Base-by-base conservation (phyloP, 2,113 vertebrate species). In the Excalfactoria chinensis region DNA sequence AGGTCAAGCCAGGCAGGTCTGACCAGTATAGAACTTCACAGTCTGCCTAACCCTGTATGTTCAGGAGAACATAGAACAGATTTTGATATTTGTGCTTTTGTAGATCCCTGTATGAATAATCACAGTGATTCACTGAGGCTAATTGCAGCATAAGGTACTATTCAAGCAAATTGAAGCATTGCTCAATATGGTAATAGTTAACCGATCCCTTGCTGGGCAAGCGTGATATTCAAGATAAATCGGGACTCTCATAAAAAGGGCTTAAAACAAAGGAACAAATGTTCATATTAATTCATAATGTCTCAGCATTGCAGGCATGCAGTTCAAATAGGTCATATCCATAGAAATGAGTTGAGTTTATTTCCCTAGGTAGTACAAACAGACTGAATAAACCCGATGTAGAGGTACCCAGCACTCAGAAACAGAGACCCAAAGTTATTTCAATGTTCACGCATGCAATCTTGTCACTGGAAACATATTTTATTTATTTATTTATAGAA, bases 61-160 rank as follows among this genome's bases (percentile, higher is more conserved):
- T 90, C 55, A 55, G 56, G 28, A 82, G 91, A 94, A 89, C 81
- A 81, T 28, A 26, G 81, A 87, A 73, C 68, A 94, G 93, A 93
- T 86, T 96, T 96, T 93, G 22, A 66, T 53, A 91, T 93, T 88
- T 93, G 51, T 86, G 68, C 37, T 94, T 90, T 64, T 78, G 73
- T 77, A 68, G 69, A 88, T 95, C 94, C 77, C 88, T 86, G 43
- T 66, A 43, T 95, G 95, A 95, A 95, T 94, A 95, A 93, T 71
- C 79, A 40, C 69, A 77, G 4, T 93, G 93, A 93, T 93, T 95
- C 95, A 96, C 26, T 14, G 75, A 64, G 85, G 75, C 48, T 80
- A 62, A 20, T 80, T 96, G 93, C 81, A 64, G 83, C 93, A 93
- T 70, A 85, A 91, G 82, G 91, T 93, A 55, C 68, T 63, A 64